Conservation (phyloP, 2,888 invertebrate genomes). For the Ditylenchus weischeri region DNA sequence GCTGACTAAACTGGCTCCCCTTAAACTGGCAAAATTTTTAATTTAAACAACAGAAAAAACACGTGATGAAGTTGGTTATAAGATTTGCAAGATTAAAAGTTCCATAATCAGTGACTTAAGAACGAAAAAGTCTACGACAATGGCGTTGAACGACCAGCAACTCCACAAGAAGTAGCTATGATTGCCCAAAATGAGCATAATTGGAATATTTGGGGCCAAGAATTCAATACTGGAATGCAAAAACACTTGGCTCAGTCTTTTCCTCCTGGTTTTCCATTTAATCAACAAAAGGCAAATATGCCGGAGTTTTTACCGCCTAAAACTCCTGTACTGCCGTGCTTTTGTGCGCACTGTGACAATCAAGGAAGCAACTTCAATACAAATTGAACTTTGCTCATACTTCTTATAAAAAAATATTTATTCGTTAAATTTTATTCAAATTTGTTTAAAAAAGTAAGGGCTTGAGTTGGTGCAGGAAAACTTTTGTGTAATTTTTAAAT, state of each 20-base stretch:
- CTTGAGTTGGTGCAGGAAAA: too few relatives aligned
- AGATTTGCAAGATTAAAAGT: background rate
- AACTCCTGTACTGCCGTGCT: conserved; percentile 2
- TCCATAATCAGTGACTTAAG: background rate
- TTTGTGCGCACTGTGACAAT: background rate
- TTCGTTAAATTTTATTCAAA: too few relatives aligned
- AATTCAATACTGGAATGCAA: background rate
- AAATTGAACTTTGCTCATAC: too few relatives aligned
- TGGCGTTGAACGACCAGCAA: conserved; percentile 3
- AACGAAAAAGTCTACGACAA: background rate
- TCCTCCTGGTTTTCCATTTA: conserved; percentile 6
- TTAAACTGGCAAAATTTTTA: too few relatives aligned
- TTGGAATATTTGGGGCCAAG: background rate
- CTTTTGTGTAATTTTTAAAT: too few relatives aligned
- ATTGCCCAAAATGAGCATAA: background rate
- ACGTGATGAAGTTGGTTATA: background rate
- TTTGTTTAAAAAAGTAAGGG: too few relatives aligned
- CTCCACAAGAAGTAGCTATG: background rate
- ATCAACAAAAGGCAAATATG: background rate
- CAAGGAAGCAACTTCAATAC: too few relatives aligned
- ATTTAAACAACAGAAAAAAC: background rate
- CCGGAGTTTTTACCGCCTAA: background rate
- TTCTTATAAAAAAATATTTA: too few relatives aligned
- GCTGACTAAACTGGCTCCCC: too few relatives aligned
- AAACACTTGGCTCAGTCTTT: background rate